Evolutionary conservation across 1,140 invertebrate species (phyloP).

Genomic region (Lasaia peninsularis): DNA sequence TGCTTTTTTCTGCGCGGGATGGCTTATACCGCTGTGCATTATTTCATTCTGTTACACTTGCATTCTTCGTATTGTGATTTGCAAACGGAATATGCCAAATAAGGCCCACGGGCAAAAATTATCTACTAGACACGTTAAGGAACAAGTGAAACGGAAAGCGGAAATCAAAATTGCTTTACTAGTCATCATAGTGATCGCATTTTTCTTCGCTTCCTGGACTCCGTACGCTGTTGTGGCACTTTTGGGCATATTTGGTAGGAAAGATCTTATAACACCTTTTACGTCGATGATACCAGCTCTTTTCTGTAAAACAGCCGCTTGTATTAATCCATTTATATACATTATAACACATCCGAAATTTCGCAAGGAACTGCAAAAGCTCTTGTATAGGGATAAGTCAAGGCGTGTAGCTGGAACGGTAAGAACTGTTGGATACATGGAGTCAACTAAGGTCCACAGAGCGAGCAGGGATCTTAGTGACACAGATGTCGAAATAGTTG

Average conservation of each 20-base stretch:
- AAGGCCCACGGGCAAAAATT: constrained; percentile 59
- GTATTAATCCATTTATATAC: constrained; percentile 87
- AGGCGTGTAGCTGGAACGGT: constrained; percentile 55
- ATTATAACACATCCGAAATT: constrained; percentile 85
- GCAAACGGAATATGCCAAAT: constrained; percentile 60
- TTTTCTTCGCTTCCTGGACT: constrained; percentile 88
- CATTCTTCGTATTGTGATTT: constrained; percentile 82
- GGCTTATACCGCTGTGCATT: constrained; percentile 81
- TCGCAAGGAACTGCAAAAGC: constrained; percentile 77
- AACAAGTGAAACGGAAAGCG: constrained; percentile 81
- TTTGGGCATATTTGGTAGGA: constrained; percentile 82
- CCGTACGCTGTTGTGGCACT: constrained; percentile 86
- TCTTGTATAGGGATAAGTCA: constrained; percentile 62
- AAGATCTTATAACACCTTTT: constrained; percentile 81
- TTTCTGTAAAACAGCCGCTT: constrained; percentile 86
- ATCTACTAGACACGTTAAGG: constrained; percentile 77
- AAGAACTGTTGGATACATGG: constrained; percentile 50
- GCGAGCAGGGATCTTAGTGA: constrained; percentile 64
- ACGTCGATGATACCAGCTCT: constrained; percentile 86
- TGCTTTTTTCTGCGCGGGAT: constrained; percentile 82
- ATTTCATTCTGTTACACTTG: constrained; percentile 85
- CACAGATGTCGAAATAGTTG: constrained; percentile 66
- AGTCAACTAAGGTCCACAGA: constrained; percentile 42
- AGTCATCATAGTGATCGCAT: constrained; percentile 81
- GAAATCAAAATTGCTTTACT: constrained; percentile 83